phyloP scores from a whole-genome alignment of 1,140 invertebrate genomes.

The Scylla paramamosain region DNA sequence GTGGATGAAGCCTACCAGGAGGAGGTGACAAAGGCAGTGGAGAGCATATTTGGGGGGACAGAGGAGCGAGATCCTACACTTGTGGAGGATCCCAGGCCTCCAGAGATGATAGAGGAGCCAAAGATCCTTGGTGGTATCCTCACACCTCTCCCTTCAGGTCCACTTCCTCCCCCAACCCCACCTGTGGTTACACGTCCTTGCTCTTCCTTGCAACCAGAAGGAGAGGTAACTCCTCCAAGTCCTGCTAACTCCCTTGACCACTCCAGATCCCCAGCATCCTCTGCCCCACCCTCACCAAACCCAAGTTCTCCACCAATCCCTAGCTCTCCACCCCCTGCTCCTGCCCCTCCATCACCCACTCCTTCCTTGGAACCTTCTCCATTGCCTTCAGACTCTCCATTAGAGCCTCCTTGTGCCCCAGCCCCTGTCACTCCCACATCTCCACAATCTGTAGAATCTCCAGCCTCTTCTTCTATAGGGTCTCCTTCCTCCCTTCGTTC shows the following conservation, averaged over 20 bases:
- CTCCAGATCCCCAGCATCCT: conserved; percentile 60
- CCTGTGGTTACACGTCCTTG: conserved; percentile 52
- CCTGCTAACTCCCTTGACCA: conserved; percentile 62
- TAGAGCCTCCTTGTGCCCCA: conserved; percentile 76
- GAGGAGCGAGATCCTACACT: conserved; percentile 63
- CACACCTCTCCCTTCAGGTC: conserved; percentile 32
- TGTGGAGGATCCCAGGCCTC: conserved; percentile 37
- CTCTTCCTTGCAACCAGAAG: conserved; percentile 49
- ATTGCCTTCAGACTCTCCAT: conserved; percentile 70
- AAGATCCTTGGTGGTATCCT: conserved; percentile 49
- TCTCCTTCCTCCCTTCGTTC: conserved; percentile 61
- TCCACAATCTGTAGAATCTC: conserved; percentile 71
- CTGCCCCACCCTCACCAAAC: conserved; percentile 61
- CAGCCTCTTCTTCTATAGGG: conserved; percentile 63
- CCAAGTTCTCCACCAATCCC: conserved; percentile 64
- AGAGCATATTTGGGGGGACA: conserved; percentile 75
- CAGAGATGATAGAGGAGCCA: conserved; percentile 71
- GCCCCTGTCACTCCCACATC: conserved; percentile 74
- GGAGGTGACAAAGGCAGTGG: conserved; percentile 76
- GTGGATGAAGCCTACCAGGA: conserved; percentile 76
- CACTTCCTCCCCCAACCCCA: conserved; percentile 38
- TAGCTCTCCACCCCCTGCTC: conserved; percentile 66
- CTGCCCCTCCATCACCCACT: conserved; percentile 69
- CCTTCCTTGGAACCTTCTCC: conserved; percentile 66
- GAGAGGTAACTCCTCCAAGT: conserved; percentile 55